Percentiles rank a stretch among this genome's conserved stretches.
phyloP scores from a whole-genome alignment of 2,888 invertebrate genomes.

The Actias luna region DNA sequence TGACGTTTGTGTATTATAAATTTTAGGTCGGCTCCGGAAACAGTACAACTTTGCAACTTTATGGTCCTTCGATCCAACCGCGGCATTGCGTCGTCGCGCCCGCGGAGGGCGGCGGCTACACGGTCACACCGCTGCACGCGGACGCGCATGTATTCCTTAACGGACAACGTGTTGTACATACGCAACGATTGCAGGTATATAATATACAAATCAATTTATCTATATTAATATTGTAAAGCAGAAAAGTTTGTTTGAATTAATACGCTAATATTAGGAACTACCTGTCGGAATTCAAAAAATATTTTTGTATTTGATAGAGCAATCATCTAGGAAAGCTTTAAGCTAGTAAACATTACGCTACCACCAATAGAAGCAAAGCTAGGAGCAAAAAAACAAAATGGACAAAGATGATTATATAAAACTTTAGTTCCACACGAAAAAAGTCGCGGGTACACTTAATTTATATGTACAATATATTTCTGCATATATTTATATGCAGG shows the following conservation, averaged over 20 bases:
- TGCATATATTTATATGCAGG: background rate
- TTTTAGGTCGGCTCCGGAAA: conserved; percentile 87
- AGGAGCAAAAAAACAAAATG: too few species aligned
- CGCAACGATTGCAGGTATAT: conserved; percentile 93
- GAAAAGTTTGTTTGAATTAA: too few species aligned
- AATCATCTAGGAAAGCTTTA: too few species aligned
- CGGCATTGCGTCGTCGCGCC: conserved; percentile 97
- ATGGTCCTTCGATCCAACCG: conserved; percentile 95
- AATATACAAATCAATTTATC: too few species aligned
- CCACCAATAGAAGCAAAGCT: too few species aligned
- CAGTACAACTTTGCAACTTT: conserved; percentile 89
- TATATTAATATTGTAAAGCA: too few species aligned
- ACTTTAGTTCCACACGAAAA: too few species aligned
- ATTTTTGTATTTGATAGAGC: too few species aligned
- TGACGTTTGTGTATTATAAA: background rate
- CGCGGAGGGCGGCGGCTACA: conserved; percentile 95
- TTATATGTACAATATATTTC: background rate
- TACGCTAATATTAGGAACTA: too few species aligned
- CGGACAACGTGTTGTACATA: conserved; percentile 94
- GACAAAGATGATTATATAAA: too few species aligned
- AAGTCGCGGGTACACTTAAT: background rate
- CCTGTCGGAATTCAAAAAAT: too few species aligned
- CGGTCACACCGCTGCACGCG: conserved; percentile 95
- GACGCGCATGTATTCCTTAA: conserved; percentile 98
- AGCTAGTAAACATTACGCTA: too few species aligned